Evolutionary conservation across 1,140 invertebrate genomes (phyloP).

Genomic region (Sipha flava): DNA sequence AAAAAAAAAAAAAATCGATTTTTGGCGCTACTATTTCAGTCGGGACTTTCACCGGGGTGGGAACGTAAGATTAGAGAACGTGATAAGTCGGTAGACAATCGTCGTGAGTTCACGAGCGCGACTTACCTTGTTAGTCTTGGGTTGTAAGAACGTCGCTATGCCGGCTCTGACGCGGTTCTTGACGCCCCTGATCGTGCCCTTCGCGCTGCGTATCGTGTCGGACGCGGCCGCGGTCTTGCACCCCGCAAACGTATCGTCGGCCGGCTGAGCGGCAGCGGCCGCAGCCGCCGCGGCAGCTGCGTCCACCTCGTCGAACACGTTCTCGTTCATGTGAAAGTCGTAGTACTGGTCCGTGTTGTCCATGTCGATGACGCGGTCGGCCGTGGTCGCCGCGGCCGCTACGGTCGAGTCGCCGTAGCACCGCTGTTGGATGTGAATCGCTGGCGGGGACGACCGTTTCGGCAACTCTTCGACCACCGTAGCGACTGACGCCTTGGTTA

Average conservation of each 20-base stretch:
- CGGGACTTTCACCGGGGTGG: too few species aligned
- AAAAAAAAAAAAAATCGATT: too few species aligned
- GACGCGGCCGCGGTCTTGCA: constrained; percentile 62
- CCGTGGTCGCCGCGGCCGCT: not conserved
- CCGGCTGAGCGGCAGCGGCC: constrained; percentile 45
- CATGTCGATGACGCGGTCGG: not conserved
- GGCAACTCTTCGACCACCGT: constrained; percentile 38
- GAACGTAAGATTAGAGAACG: too few species aligned
- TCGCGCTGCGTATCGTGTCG: constrained; percentile 72
- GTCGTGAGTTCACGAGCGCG: not conserved
- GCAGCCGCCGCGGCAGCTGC: constrained; percentile 42
- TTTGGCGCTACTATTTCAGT: too few species aligned
- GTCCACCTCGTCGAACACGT: constrained; percentile 48
- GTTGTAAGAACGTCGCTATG: constrained; percentile 84
- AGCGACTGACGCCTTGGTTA: constrained; percentile 38
- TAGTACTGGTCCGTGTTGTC: constrained; percentile 50
- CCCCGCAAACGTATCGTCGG: constrained; percentile 68
- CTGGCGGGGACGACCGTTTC: constrained; percentile 38
- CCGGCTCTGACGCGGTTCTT: constrained; percentile 88
- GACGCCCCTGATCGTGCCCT: constrained; percentile 83
- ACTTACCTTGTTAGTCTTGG: constrained; percentile 61
- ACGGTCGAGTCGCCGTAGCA: not conserved
- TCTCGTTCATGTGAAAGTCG: constrained; percentile 72
- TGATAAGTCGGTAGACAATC: too few species aligned
- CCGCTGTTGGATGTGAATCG: constrained; percentile 44